These are phyloP conservation scores for Acleris laterana DNA, from an alignment of 2,888 invertebrate genomes.

Conservation along the genomic window DNA sequence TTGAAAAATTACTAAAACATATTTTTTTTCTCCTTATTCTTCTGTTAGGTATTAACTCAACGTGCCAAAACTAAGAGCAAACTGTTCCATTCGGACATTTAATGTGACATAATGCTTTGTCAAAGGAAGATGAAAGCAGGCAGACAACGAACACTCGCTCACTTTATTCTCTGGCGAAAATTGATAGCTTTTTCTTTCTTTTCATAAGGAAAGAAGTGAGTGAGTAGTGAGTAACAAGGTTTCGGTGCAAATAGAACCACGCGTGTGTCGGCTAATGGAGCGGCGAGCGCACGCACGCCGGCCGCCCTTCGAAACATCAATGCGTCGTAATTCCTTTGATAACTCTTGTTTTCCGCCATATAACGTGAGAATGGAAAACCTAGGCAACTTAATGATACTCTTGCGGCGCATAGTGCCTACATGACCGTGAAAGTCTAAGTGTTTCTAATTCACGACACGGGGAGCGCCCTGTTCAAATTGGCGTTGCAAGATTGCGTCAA, in stretches of 20 bases:
- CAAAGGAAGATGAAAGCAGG: slow-evolving; percentile 19
- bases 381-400: too few species aligned
- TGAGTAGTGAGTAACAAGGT: slow-evolving; percentile 63
- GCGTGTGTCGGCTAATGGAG: slow-evolving; percentile 59
- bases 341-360: slow-evolving; percentile 2
- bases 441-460: too few species aligned
- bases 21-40: too few species aligned
- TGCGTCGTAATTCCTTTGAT: slow-evolving; percentile 15
- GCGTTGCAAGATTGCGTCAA: too few species aligned
- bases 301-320: slow-evolving; percentile 12
- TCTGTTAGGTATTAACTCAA: too few species aligned
- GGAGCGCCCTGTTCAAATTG: too few species aligned
- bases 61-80: not conserved
- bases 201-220: slow-evolving; percentile 49
- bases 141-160: slow-evolving; percentile 16
- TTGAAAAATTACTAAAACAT: too few species aligned
- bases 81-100: not conserved
- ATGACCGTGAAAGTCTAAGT: too few species aligned
- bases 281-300: slow-evolving; percentile 37
- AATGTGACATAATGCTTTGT: slow-evolving; percentile 11
- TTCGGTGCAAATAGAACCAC: slow-evolving; percentile 64
- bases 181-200: slow-evolving; percentile 55
- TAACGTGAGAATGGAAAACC: not conserved
- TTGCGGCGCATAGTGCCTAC: too few species aligned
- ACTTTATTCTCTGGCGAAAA: slow-evolving; percentile 43